phyloP scores from a whole-genome alignment of 1,140 invertebrate species.

The Lutraria rhynchaena region DNA sequence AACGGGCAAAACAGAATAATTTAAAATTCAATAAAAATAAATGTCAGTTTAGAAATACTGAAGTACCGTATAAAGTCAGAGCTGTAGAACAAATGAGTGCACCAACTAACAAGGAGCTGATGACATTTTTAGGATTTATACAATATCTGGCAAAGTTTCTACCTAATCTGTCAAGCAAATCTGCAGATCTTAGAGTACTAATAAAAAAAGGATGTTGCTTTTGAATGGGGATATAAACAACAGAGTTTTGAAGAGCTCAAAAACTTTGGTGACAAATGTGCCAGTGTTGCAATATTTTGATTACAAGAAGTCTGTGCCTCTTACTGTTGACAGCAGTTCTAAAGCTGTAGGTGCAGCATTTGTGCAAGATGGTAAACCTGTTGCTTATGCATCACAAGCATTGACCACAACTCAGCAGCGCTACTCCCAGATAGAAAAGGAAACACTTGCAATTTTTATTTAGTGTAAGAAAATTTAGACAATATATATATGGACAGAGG shows the following conservation, averaged over 20 bases:
- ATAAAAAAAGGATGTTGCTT: not conserved
- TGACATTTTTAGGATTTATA: not conserved
- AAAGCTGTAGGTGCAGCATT: conserved; percentile 80
- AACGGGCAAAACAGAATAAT: conserved; percentile 54
- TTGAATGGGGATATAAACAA: not conserved
- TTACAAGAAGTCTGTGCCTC: conserved; percentile 21
- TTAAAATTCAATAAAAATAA: conserved; percentile 47
- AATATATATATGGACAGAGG: conserved; percentile 64
- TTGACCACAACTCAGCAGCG: conserved; percentile 76
- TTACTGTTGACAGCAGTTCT: conserved; percentile 77
- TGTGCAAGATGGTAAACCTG: conserved; percentile 78
- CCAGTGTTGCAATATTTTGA: conserved; percentile 58
- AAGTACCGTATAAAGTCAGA: conserved; percentile 76
- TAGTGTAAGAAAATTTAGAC: conserved; percentile 83
- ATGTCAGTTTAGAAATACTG: conserved; percentile 56
- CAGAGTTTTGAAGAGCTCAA: conserved; percentile 47
- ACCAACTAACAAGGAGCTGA: conserved; percentile 65
- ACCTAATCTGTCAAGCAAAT: not conserved
- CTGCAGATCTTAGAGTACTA: not conserved
- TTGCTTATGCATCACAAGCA: conserved; percentile 81
- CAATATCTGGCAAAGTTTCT: not conserved
- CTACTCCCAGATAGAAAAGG: conserved; percentile 82
- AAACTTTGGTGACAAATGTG: conserved; percentile 34
- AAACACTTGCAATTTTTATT: conserved; percentile 83
- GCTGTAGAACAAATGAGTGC: conserved; percentile 70